These are phyloP conservation scores for Cynocephalus volans DNA, from an alignment of 2,113 vertebrate genomes.

Conservation along the genomic window DNA sequence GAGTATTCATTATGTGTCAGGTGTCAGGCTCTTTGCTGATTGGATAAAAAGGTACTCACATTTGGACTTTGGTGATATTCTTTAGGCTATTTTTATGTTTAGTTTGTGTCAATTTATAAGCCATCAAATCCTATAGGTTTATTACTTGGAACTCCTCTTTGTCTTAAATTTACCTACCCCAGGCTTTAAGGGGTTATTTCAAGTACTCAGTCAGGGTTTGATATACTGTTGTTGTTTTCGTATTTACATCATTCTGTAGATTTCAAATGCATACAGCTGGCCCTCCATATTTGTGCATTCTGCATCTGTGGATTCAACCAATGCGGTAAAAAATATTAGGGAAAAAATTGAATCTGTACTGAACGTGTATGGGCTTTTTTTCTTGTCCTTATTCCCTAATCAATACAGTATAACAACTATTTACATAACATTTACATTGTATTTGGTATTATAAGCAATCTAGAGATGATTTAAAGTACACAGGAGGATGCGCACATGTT, in stretches of 20 bases:
- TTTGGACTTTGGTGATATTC: not conserved
- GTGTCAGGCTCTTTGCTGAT: not conserved
- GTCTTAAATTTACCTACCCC: not conserved
- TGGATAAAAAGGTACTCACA: not conserved
- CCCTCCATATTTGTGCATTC: too few relatives aligned
- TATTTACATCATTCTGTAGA: not conserved
- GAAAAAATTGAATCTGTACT: too few relatives aligned
- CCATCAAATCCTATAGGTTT: not conserved
- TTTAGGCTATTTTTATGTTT: not conserved
- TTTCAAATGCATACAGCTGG: not conserved
- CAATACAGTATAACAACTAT: too few relatives aligned
- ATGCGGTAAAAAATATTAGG: too few relatives aligned
- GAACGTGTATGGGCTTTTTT: too few relatives aligned
- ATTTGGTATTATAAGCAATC: too few relatives aligned
- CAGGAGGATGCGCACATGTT: too few relatives aligned
- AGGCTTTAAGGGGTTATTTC: not conserved
- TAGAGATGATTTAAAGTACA: too few relatives aligned
- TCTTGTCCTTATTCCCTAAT: too few relatives aligned
- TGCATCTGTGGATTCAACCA: too few relatives aligned
- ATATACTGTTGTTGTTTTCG: not conserved
- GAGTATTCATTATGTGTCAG: not conserved
- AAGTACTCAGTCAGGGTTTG: not conserved
- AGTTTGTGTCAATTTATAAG: not conserved
- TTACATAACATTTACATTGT: too few relatives aligned
- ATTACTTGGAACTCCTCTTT: not conserved